A percentile compares a stretch with the other conserved stretches of the same genome.
Conservation (phyloP, 1,140 invertebrate genomes). For the Caenorhabditis latens region DNA sequence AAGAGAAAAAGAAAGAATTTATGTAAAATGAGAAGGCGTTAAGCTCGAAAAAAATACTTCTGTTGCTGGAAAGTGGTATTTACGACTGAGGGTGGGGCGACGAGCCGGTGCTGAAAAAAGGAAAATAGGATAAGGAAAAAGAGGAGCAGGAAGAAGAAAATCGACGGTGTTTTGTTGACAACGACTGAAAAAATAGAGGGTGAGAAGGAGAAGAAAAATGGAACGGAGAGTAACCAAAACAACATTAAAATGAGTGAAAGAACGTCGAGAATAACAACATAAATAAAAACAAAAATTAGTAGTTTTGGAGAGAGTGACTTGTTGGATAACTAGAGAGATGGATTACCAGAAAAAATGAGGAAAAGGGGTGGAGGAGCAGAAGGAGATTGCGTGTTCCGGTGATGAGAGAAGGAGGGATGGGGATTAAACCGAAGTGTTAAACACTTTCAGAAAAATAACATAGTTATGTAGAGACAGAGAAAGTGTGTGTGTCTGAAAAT, state of each 20-base stretch:
- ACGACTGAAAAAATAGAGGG: not conserved
- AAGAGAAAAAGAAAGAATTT: not conserved
- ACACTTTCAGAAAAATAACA: too few relatives aligned
- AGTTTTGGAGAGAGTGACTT: not conserved
- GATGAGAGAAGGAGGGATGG: not conserved
- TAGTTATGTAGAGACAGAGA: too few relatives aligned
- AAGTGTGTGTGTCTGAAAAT: too few relatives aligned
- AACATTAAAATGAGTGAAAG: not conserved
- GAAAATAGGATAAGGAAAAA: slow-evolving; percentile 1
- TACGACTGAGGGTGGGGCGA: not conserved
- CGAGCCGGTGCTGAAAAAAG: not conserved
- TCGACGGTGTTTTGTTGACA: too few relatives aligned
- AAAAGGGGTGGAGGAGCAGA: too few relatives aligned
- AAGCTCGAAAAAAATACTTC: not conserved
- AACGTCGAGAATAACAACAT: not conserved
- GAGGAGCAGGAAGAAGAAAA: not conserved
- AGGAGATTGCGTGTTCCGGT: slow-evolving; percentile 16
- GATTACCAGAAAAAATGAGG: not conserved
- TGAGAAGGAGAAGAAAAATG: not conserved
- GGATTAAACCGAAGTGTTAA: not conserved
- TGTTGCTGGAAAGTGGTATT: slow-evolving; percentile 7
- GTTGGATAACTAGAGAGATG: not conserved
- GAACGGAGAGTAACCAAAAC: not conserved
- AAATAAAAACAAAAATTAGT: not conserved
- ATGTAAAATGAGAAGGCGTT: not conserved